phyloP scores from a whole-genome alignment of 2,113 vertebrate genomes.

The Vanacampus margaritifer region DNA sequence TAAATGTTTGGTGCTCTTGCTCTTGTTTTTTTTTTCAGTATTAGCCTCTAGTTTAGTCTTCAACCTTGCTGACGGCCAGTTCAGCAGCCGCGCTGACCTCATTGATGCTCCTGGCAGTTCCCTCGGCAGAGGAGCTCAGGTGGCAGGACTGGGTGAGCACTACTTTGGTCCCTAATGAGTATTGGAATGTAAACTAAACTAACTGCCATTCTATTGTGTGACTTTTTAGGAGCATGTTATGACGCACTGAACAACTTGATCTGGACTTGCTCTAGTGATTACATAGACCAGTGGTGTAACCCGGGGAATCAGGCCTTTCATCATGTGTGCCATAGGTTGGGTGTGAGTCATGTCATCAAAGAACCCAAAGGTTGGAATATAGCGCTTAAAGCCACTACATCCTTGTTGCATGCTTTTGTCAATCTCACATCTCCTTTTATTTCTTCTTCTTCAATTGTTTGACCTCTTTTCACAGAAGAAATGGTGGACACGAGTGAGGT shows the following conservation, averaged over 20 bases:
- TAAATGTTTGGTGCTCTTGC: background rate
- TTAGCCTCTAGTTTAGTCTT: slow-evolving; percentile 93
- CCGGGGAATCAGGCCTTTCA: slow-evolving; percentile 98
- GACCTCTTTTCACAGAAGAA: slow-evolving; percentile 75
- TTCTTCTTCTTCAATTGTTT: slow-evolving; percentile 2
- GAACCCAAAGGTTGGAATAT: slow-evolving; percentile 86
- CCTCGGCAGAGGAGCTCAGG: slow-evolving; percentile 91
- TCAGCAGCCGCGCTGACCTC: slow-evolving; percentile 91
- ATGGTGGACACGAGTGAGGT: slow-evolving; percentile 89
- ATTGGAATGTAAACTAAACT: slow-evolving; percentile 1
- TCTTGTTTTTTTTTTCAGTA: slow-evolving; percentile 65
- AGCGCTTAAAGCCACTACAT: background rate
- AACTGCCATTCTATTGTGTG: slow-evolving; percentile 6
- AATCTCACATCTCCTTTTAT: background rate
- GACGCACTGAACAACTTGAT: slow-evolving; percentile 96
- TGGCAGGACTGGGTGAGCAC: slow-evolving; percentile 89
- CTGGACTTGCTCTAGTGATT: slow-evolving; percentile 97
- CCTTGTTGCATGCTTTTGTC: background rate
- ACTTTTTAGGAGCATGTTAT: slow-evolving; percentile 85
- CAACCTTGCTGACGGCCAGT: slow-evolving; percentile 91
- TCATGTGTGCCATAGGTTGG: slow-evolving; percentile 94
- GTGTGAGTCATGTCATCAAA: slow-evolving; percentile 89
- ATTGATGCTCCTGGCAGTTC: slow-evolving; percentile 95
- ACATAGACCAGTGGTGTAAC: slow-evolving; percentile 98
- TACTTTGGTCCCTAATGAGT: background rate